Base-by-base conservation (phyloP, 2,113 vertebrate genomes). In the Cheilinus undulatus region DNA sequence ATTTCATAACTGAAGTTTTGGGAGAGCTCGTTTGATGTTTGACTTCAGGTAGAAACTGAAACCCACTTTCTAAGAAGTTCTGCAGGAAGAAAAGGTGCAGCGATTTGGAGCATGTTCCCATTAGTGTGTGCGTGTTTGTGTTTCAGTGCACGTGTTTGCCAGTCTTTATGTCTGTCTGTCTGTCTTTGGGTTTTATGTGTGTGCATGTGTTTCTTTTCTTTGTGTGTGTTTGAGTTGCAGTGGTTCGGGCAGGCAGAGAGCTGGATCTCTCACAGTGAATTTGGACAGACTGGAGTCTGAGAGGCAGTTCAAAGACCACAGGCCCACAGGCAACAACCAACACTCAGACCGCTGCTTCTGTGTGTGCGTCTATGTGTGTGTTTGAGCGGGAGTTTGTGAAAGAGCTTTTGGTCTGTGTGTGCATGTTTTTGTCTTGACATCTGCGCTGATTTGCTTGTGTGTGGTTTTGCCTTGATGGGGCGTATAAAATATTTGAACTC, bases 261-360 rank as follows among this genome's bases (percentile, higher is more conserved):
- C 81, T 80, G 88, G 79, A 89, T 87, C 82, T 80, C 91, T 91
- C 90, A 85, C 15, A 85, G 84, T 88, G 87, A 88, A 91, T 92
- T 91, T 90, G 88, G 87, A 80, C 86, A 89, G 89, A 91, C 87
- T 80, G 86, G 82, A 92, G 86, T 91, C 80, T 91, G 88, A 87
- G 85, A 88, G 77, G 82, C 89, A 92, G 91, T 90, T 91, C 88
- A 91, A 92, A 92, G 89, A 90, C 84, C 84, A 84, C 84, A 89
- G 86, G 82, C 91, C 91, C 91, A 90, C 88, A 88, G 90, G 90
- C 91, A 88, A 91, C 85, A 90, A 85, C 74, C 85, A 90, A 83
- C 82, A 80, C 81, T 70, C 76, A 85, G 71, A 82, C 71, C 42
- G 34, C 76, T 87, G 46, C 53, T 59, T 76, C 61, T 77, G 53